Evolutionary conservation across 2,888 invertebrate species (phyloP).

Genomic region (Baronia brevicornis): DNA sequence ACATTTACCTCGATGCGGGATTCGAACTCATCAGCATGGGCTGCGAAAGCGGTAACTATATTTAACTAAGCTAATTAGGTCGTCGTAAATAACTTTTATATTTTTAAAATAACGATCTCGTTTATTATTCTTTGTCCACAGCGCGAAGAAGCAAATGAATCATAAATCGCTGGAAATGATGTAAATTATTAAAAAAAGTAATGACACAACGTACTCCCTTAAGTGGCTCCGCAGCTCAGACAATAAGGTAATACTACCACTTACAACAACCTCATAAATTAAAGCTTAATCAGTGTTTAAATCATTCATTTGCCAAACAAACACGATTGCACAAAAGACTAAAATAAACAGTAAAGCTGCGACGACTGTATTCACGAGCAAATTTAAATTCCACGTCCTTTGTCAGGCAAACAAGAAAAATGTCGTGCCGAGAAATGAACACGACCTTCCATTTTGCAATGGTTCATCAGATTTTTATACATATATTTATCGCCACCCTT

Average conservation of each 20-base stretch:
- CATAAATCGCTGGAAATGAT: too few relatives aligned
- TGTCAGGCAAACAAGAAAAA: conserved; percentile 57
- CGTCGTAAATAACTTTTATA: too few relatives aligned
- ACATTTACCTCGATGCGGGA: too few relatives aligned
- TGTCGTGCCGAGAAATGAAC: conserved; percentile 35
- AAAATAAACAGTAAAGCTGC: conserved; percentile 41
- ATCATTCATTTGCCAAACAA: conserved; percentile 55
- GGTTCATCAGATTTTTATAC: conserved; percentile 55
- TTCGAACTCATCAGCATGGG: too few relatives aligned
- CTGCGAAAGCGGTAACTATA: too few relatives aligned
- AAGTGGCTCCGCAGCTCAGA: conserved; percentile 23
- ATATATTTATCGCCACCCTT: conserved; percentile 69
- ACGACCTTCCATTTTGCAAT: conserved; percentile 49
- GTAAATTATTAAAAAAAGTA: too few relatives aligned
- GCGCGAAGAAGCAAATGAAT: too few relatives aligned
- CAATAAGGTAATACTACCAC: conserved; percentile 27
- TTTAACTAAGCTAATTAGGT: too few relatives aligned
- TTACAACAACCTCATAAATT: conserved; percentile 27
- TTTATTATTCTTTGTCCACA: too few relatives aligned
- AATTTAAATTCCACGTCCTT: conserved; percentile 49
- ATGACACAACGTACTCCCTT: conserved; percentile 5
- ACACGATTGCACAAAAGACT: conserved; percentile 38
- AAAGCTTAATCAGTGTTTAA: conserved; percentile 47
- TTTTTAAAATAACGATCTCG: too few relatives aligned
- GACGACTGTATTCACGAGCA: conserved; percentile 45